These are phyloP conservation scores for Aphidius ervi DNA, from an alignment of 1,140 invertebrate genomes.

Conservation along the genomic window DNA sequence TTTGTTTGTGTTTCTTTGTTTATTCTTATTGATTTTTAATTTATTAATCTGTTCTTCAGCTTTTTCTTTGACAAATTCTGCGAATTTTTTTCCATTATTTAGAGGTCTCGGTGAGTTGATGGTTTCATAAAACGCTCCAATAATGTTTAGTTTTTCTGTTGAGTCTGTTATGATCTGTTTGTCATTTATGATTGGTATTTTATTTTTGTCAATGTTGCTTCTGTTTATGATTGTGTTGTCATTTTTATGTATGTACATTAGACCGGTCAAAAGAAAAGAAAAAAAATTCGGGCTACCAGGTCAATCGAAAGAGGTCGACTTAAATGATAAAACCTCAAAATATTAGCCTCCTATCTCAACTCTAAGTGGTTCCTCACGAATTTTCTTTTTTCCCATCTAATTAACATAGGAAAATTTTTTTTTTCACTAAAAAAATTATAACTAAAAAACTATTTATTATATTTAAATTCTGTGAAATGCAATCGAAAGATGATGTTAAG, in stretches of 20 bases:
- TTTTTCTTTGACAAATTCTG: slow-evolving; percentile 11
- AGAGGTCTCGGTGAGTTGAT: slow-evolving; percentile 19
- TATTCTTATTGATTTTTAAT: background rate
- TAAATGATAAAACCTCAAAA: too few species aligned
- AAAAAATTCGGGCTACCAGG: too few species aligned
- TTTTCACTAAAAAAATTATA: too few species aligned
- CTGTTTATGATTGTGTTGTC: background rate
- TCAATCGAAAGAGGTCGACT: too few species aligned
- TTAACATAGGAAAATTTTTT: too few species aligned
- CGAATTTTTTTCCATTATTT: slow-evolving; percentile 9
- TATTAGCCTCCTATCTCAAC: too few species aligned
- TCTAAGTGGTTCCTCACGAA: too few species aligned
- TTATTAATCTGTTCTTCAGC: slow-evolving; percentile 1
- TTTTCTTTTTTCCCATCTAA: too few species aligned
- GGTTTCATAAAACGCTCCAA: slow-evolving; percentile 14
- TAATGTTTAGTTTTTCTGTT: slow-evolving; percentile 9
- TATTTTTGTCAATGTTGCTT: background rate
- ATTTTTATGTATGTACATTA: background rate
- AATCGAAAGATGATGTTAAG: too few species aligned
- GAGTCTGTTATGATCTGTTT: slow-evolving; percentile 17
- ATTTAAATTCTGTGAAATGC: too few species aligned
- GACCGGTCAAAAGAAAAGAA: too few species aligned
- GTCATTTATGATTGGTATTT: background rate
- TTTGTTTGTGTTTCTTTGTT: slow-evolving; percentile 5
- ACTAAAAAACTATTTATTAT: too few species aligned